These are phyloP conservation scores for Platyura marginata DNA, from an alignment of 1,140 invertebrate genomes.

Conservation along the genomic window DNA sequence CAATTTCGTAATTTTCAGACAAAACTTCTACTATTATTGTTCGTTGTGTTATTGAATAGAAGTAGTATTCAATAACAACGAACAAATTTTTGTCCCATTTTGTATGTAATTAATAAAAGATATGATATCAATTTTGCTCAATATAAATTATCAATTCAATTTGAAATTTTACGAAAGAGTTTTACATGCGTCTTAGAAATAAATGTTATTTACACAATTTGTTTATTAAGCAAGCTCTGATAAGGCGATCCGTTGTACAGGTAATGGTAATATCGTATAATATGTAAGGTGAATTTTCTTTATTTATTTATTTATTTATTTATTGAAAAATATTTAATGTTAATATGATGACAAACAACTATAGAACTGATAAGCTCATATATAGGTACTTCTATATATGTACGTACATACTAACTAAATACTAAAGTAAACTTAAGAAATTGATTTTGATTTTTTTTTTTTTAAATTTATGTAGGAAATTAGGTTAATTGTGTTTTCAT, in stretches of 20 bases:
- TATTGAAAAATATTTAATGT: background rate
- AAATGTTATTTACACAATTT: background rate
- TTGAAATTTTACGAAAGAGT: background rate
- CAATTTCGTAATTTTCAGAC: too few species aligned
- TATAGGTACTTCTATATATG: too few species aligned
- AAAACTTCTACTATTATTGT: too few species aligned
- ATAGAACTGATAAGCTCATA: too few species aligned
- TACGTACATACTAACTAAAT: too few species aligned
- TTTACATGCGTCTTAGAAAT: background rate
- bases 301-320: background rate
- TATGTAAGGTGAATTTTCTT: background rate
- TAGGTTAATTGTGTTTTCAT: too few species aligned
- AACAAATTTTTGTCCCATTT: too few species aligned
- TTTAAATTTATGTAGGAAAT: too few species aligned
- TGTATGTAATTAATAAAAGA: background rate
- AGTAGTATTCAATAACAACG: too few species aligned
- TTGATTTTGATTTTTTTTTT: too few species aligned
- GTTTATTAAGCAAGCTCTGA: background rate
- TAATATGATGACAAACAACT: background rate
- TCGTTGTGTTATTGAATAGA: too few species aligned
- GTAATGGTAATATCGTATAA: background rate
- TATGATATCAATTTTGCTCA: background rate
- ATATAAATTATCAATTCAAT: background rate
- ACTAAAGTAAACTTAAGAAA: too few species aligned
- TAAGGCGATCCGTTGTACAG: background rate